phyloP scores from a whole-genome alignment of 2,797 vertebrate genomes.

The Schizopygopsis pylzovi region DNA sequence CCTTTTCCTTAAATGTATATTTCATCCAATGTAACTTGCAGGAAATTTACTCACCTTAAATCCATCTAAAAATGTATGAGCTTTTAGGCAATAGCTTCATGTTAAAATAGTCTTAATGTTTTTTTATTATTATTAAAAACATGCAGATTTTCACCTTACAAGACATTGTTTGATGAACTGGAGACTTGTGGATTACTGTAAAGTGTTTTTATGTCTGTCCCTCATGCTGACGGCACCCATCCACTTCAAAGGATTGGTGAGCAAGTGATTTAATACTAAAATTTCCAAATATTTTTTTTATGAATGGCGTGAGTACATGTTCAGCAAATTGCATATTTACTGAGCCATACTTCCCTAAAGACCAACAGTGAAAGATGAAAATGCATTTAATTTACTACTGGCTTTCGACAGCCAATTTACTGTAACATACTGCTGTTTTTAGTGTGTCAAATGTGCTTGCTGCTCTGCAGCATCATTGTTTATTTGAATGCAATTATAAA shows the following conservation, averaged over 20 bases:
- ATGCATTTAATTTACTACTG: constrained; percentile 47
- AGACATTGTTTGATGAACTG: background rate
- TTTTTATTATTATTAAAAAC: no score
- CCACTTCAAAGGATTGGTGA: background rate
- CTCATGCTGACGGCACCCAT: background rate
- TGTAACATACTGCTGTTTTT: no score
- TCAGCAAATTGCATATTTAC: background rate
- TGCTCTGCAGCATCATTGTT: constrained; percentile 55
- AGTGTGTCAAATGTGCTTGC: no score
- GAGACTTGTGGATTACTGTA: background rate
- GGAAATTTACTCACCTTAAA: background rate
- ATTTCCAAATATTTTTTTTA: no score
- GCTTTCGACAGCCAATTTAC: constrained; percentile 45
- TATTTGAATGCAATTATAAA: constrained; percentile 59
- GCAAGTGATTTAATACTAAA: background rate
- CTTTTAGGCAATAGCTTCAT: background rate
- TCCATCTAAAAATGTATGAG: background rate
- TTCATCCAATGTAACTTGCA: background rate
- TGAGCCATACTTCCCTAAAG: background rate
- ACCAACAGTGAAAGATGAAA: constrained; percentile 29
- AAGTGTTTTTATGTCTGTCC: background rate
- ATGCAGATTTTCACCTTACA: no score
- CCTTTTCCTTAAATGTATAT: background rate
- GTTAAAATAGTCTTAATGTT: no score
- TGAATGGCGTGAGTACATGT: background rate